Percentiles rank a stretch among this genome's conserved stretches.
Conservation (phyloP, 2,888 invertebrate species). For the Baronia brevicornis region DNA sequence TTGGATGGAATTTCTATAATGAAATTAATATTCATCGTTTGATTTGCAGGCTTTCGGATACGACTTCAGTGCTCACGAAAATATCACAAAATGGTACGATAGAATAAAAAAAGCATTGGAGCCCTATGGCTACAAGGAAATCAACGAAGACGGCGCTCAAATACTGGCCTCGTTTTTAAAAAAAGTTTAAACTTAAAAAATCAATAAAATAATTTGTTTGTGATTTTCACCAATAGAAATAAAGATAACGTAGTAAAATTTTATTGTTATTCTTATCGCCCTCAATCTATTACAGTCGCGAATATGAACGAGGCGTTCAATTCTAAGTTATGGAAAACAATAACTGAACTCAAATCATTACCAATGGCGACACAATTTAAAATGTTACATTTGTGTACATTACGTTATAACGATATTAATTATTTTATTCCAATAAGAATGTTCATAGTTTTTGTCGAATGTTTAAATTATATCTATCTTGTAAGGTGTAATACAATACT, state of each 20-base stretch:
- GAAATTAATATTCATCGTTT: slow-evolving; percentile 2
- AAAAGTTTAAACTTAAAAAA: slow-evolving; percentile 33
- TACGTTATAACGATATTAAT: background rate
- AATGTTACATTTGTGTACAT: too few relatives aligned
- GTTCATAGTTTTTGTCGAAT: too few relatives aligned
- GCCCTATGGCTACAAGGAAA: slow-evolving; percentile 81
- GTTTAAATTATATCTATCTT: too few relatives aligned
- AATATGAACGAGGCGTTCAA: slow-evolving; percentile 33
- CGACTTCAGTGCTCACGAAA: slow-evolving; percentile 73
- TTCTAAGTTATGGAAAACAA: slow-evolving; percentile 9
- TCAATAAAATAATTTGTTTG: slow-evolving; percentile 13
- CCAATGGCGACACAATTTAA: too few relatives aligned
- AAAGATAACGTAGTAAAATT: slow-evolving; percentile 23
- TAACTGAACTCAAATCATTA: too few relatives aligned
- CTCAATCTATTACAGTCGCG: too few relatives aligned
- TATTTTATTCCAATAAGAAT: background rate
- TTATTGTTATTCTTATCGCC: slow-evolving; percentile 11
- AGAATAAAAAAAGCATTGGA: slow-evolving; percentile 78
- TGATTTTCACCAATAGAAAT: slow-evolving; percentile 10
- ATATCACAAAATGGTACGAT: slow-evolving; percentile 79
- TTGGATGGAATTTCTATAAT: background rate
- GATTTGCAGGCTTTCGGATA: slow-evolving; percentile 66
- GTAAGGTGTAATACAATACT: slow-evolving; percentile 14
- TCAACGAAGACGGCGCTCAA: slow-evolving; percentile 76
- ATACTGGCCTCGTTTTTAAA: slow-evolving; percentile 72